These are phyloP conservation scores for Pangasius larnaudii DNA, from an alignment of 2,797 vertebrate genomes.

Conservation along the genomic window DNA sequence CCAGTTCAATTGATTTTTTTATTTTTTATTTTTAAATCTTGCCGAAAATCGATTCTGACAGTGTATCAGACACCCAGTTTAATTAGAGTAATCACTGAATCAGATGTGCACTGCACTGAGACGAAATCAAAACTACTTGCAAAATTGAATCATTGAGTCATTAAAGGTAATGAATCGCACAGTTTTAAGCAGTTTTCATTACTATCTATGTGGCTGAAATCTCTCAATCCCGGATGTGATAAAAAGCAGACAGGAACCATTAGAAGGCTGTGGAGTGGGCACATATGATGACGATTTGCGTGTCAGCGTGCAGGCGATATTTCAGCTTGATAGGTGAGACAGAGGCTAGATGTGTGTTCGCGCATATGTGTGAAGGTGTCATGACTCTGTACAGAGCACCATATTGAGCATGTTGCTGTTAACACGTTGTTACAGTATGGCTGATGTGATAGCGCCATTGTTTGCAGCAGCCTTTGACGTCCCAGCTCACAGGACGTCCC, in stretches of 20 bases:
- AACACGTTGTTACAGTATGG: conserved; percentile 40
- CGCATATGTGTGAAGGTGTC: not conserved
- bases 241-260: not conserved
- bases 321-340: conserved; percentile 8
- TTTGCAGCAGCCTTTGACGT: conserved; percentile 42
- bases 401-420: conserved; percentile 26
- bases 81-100: not conserved
- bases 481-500: conserved; percentile 30
- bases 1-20: not conserved
- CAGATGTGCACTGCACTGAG: not conserved
- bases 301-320: not conserved
- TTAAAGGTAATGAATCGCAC: not conserved
- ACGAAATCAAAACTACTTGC: conserved; percentile 14
- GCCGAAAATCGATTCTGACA: not conserved
- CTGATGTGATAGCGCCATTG: conserved; percentile 34
- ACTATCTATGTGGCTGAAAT: not conserved
- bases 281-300: not conserved
- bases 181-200: not conserved
- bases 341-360: not conserved
- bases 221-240: too few species aligned
- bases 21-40: not conserved
- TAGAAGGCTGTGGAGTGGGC: not conserved
- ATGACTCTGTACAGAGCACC: not conserved
- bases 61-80: not conserved
- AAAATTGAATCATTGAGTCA: conserved; percentile 6